Base-by-base conservation (phyloP, 2,113 vertebrate species). In the Mustelus asterias region DNA sequence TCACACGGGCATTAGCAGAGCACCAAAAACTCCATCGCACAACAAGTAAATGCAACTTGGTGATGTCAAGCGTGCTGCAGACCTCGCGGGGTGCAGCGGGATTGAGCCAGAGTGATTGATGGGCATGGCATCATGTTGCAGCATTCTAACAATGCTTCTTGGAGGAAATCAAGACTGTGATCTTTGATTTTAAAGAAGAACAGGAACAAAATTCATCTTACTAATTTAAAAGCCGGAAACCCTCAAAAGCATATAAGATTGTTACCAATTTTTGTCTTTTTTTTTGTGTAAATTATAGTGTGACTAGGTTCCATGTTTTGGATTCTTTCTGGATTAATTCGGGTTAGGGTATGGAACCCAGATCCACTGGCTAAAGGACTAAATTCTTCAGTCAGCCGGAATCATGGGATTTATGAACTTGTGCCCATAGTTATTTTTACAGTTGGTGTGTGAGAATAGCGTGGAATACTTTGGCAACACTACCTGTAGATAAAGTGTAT, bases 331-430 rank as follows among this genome's bases (percentile, higher is more conserved):
- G 58, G 33, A 33, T 60, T 63, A 92, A 14, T 92, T 92, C 4
- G 29, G 54, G 58, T 6, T 13, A 33, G 54, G 54, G 9, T 90
- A 13, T 63, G 58, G 14, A 92, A 20, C 54, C 58, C 54, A 33
- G 54, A 63, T 92, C 13, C 88, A 92, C 58, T n/a, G 54, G 54
- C 58, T 92, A 60, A 92, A 92, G 58, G 29, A 63, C 58, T 13
- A 92, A 60, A 92, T 63, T 60, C 88, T 60, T 92, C 88, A 60
- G 88, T 92, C 88, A 92, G 88, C 88, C 13, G 54, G 58, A 92
- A 92, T 92, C 29, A 16, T 90, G 88, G 88, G 58, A 33, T 60
- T 92, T 92, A 92, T n/a, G 58, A 60, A 92, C 58, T 63, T n/a
- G 88, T n/a, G 88, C 58, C 54, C 58, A 92, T 60, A 60, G 88